A percentile compares a stretch with the other conserved stretches of the same genome.
Evolutionary conservation across 2,797 vertebrate genomes (phyloP).

Genomic region (Zenarchopterus dispar): DNA sequence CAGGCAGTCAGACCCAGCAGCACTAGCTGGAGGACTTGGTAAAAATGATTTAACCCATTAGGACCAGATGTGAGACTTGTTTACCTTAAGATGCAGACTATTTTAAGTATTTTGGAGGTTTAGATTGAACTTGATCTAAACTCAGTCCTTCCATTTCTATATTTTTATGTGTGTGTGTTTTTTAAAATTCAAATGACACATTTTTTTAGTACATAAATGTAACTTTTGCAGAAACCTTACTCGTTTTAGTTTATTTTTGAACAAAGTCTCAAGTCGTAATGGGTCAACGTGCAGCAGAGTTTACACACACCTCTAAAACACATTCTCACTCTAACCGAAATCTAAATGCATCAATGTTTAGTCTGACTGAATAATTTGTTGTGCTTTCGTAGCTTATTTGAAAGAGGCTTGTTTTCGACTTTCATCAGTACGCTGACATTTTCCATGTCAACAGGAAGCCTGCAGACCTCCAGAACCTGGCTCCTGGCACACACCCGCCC

Average conservation of each 20-base stretch:
- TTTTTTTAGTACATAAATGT: too few species aligned
- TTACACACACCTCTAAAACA: too few species aligned
- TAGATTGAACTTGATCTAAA: too few species aligned
- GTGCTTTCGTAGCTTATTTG: not conserved
- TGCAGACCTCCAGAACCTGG: conserved; percentile 96
- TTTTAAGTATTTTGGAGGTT: too few species aligned
- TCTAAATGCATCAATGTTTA: not conserved
- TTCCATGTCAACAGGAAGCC: conserved; percentile 86
- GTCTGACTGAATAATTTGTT: not conserved
- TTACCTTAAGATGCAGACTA: too few species aligned
- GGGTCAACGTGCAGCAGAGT: too few species aligned
- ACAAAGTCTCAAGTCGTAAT: too few species aligned
- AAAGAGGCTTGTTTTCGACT: not conserved
- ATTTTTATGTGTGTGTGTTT: too few species aligned
- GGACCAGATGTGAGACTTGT: not conserved
- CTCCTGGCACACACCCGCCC: conserved; percentile 96
- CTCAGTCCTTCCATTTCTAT: too few species aligned
- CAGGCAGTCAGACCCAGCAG: conserved; percentile 2
- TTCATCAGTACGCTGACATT: not conserved
- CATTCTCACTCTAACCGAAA: not conserved
- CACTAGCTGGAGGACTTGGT: conserved; percentile 7
- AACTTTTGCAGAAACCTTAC: too few species aligned
- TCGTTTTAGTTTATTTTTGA: too few species aligned
- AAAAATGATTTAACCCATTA: conserved; percentile 1
- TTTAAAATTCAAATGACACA: too few species aligned